phyloP scores from a whole-genome alignment of 2,888 invertebrate species.

The Psylliodes chrysocephalus region DNA sequence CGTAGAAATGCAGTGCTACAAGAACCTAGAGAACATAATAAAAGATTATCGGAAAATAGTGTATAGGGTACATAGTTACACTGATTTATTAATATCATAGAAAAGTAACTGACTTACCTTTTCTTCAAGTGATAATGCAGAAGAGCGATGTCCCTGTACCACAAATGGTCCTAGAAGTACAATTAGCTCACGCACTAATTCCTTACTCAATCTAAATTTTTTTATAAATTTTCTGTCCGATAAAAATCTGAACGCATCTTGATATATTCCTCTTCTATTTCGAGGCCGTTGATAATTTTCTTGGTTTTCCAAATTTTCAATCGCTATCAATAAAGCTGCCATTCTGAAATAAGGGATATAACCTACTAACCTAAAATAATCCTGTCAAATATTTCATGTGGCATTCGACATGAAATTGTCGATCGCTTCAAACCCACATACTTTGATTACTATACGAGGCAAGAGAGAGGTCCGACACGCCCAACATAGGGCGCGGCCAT shows the following conservation, averaged over 20 bases:
- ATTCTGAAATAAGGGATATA: neutral
- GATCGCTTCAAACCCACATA: neutral
- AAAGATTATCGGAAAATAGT: neutral
- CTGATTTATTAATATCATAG: constrained; percentile 4
- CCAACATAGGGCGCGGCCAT: too few relatives aligned
- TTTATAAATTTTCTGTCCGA: constrained; percentile 5
- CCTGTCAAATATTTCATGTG: neutral
- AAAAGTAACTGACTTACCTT: constrained; percentile 2
- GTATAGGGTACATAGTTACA: neutral
- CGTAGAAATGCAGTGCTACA: constrained; percentile 35
- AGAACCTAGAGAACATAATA: constrained; percentile 19
- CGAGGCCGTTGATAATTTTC: constrained; percentile 11
- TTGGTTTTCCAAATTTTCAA: constrained; percentile 12
- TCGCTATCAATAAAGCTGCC: constrained; percentile 12
- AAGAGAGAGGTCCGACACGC: too few relatives aligned
- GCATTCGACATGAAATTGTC: constrained; percentile 12
- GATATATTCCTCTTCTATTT: constrained; percentile 1
- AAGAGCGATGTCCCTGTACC: constrained; percentile 14
- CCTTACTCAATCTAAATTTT: constrained; percentile 4
- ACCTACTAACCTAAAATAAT: neutral
- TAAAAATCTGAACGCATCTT: constrained; percentile 7
- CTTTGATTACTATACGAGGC: too few relatives aligned
- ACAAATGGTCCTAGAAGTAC: neutral
- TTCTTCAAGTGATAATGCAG: constrained; percentile 11
- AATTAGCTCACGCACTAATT: constrained; percentile 2